A percentile compares a stretch with the other conserved stretches of the same genome.
phyloP scores from a whole-genome alignment of 1,140 invertebrate species.

The Sinonovacula constricta region DNA sequence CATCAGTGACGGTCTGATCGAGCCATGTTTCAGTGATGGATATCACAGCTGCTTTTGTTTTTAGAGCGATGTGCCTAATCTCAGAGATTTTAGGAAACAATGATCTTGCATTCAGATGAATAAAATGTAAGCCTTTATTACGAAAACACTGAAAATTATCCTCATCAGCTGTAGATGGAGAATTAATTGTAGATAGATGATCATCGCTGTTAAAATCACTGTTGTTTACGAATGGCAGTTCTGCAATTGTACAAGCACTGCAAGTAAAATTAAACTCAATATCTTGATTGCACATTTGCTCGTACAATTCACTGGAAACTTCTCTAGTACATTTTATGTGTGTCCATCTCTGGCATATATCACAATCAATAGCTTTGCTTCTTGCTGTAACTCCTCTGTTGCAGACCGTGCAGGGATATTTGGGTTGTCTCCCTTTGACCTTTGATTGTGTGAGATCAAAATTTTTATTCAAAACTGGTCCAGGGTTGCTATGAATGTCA shows the following conservation, averaged over 20 bases:
- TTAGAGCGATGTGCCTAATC: neutral
- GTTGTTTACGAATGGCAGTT: neutral
- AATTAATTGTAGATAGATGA: neutral
- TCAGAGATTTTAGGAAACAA: conserved; percentile 23
- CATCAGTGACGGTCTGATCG: conserved; percentile 10
- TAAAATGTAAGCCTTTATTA: conserved; percentile 8
- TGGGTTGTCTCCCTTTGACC: neutral
- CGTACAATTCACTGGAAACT: neutral
- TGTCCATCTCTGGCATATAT: neutral
- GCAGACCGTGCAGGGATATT: neutral
- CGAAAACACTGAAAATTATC: conserved; percentile 1
- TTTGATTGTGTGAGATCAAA: neutral
- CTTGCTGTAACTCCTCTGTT: neutral
- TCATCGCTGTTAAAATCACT: neutral
- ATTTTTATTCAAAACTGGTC: too few species aligned
- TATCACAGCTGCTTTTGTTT: conserved; percentile 3
- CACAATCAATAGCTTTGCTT: conserved; percentile 1
- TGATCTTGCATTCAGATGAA: conserved; percentile 20
- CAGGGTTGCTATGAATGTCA: neutral
- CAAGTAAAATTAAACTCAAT: conserved; percentile 1
- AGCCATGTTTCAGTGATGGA: conserved; percentile 26
- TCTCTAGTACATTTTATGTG: conserved; percentile 1
- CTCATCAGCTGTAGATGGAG: neutral
- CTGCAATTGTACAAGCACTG: neutral
- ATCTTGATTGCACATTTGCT: neutral